Conservation (phyloP, 2,888 invertebrate genomes). For the Eupithecia pulchellata region DNA sequence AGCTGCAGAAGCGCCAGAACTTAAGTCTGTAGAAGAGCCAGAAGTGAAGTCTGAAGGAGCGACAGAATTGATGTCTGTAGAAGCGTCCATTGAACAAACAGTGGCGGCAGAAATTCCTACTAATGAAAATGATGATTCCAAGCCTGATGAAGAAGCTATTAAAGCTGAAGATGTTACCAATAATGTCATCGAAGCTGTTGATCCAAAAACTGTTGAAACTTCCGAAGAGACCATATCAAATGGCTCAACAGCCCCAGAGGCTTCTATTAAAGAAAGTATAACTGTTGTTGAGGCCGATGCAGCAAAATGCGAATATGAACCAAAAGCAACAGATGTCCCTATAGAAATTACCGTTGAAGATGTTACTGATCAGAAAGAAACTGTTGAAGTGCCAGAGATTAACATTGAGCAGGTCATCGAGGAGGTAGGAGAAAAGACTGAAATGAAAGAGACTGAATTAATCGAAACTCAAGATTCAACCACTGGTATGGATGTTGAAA, state of each 20-base stretch:
- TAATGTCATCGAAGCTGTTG: background rate
- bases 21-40: background rate
- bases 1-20: background rate
- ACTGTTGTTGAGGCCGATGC: background rate
- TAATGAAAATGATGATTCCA: background rate
- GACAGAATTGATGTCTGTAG: background rate
- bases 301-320: conserved; percentile 24
- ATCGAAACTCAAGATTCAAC: conserved; percentile 58
- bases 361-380: conserved; percentile 56
- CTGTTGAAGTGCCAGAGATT: conserved; percentile 52
- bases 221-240: conserved; percentile 6
- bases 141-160: conserved; percentile 4
- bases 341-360: conserved; percentile 50
- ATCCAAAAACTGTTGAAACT: conserved; percentile 6
- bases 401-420: conserved; percentile 61
- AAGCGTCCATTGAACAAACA: conserved; percentile 4
- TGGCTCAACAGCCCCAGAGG: background rate
- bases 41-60: background rate
- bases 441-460: conserved; percentile 62
- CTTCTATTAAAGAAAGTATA: background rate
- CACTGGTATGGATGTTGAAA: conserved; percentile 40
- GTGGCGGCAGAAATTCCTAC: conserved; percentile 8
- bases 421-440: conserved; percentile 63
- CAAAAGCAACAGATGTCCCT: conserved; percentile 46
- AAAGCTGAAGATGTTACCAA: background rate